Evolutionary conservation across 1,140 invertebrate species (phyloP), one percentile per base, ranked within the genome.

Genomic region (Drosophila baimaii): DNA sequence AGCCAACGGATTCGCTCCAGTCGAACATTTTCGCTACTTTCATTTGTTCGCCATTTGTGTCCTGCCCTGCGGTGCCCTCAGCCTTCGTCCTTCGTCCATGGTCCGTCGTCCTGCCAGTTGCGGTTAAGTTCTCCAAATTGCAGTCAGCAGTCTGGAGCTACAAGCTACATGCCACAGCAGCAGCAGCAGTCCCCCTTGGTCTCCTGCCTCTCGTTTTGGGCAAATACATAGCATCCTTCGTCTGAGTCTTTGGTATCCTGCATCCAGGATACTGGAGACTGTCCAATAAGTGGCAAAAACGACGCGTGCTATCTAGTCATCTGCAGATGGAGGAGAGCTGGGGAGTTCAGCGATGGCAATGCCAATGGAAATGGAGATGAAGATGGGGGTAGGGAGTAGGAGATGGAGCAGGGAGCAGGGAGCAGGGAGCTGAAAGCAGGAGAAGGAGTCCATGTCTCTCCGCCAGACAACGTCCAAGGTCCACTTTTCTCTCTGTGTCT

Each of bases 121-220:
- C 80, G 83, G 83, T 88, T 88, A 88, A 88, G 83, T 89, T 88
- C 84, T 80, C 84, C 80, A 84, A 88, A 88, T 88, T 88, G 83
- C 83, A 88, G 84, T 89, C 84, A 77, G 65, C 44, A 82, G 82
- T 79, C 82, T 86, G 76, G 51, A 54, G 73, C 72, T 35, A 75
- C 46, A 58, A 52, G 47, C 47, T 54, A 54, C 51, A 54, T 54
- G 51, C 51, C 51, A 54, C 51, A 39, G 37, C 37, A 39, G 37
- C 29, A 49, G 44, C 44, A 47, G 15, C 43, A 23, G n/a, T n/a
- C n/a, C n/a, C n/a, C n/a, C n/a, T n/a, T n/a, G n/a, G n/a, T n/a
- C n/a, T 39, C 59, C 52, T 21, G 27, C 27, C 19, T 31, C 23
- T 23, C 21, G 23, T 27, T 61, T 61, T 52, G 35, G 64, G 76